Base-by-base conservation (phyloP, 1,140 invertebrate species). In the Drosophila varians region DNA sequence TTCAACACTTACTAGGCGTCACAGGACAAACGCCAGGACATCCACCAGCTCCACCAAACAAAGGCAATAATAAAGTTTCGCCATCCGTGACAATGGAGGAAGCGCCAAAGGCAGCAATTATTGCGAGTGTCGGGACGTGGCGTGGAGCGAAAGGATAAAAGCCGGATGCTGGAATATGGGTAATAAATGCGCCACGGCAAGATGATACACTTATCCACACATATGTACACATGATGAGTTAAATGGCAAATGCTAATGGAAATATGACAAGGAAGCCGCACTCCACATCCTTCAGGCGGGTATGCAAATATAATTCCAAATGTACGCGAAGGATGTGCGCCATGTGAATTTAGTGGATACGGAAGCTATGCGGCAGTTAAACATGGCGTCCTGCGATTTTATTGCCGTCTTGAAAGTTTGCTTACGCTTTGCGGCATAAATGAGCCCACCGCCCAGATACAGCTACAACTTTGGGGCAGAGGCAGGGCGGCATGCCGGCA, bases 231-330 rank as follows among this genome's bases (percentile, higher is more conserved):
- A 65, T 76, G 78, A 83, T 83, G 78, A 82, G 78, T 74, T 83
- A 77, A 83, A 74, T 65, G 78, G 78, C 78, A 74, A 74, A 80
- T 80, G 82, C 82, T 86, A 86, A 86, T 86, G 80, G 82, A 86
- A 87, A 86, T 80, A 79, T 79, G 79, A 84, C 79, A 76, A 51
- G 68, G 70, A 60, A 72, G 58, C 54, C 53, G 61, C 49, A 40
- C 46, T 65, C 46, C 60, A 65, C 54, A 31, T 51, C 25, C 61
- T 49, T 31, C 36, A 40, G 53, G 54, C 16, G 61, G 28, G 61
- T 80, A 82, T 82, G 78, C 54, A 82, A 82, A 82, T 83, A 78
- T 52, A 56, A 78, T 45, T 51, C 45, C 43, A 48, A 57, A 72
- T 60, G 72, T 56, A 31, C 28, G 62, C 38, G 28, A 9, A 48